These are phyloP conservation scores for Ganaspis sp. DNA, from an alignment of 1,140 invertebrate species.

Conservation along the genomic window DNA sequence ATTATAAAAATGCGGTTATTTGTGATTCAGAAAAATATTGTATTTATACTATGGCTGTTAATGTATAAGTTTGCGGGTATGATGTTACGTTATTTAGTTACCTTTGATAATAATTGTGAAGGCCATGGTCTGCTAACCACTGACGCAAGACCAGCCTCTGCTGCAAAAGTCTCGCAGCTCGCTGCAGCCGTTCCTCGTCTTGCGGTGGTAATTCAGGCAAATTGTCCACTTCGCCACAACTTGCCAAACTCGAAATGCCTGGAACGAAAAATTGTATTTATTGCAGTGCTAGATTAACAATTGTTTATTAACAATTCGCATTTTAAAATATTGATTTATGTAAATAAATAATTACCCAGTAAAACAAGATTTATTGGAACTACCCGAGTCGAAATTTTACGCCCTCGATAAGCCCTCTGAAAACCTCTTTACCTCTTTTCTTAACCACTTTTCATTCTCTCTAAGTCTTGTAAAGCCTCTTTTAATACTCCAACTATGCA, in stretches of 20 bases:
- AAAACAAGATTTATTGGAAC: too few species aligned
- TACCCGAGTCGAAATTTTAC: too few species aligned
- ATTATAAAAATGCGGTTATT: conserved; percentile 1
- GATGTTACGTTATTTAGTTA: conserved; percentile 62
- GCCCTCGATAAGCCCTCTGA: too few species aligned
- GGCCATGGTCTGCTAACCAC: conserved; percentile 85
- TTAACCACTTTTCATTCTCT: too few species aligned
- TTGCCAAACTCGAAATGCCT: conserved; percentile 89
- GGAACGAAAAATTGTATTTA: conserved; percentile 63
- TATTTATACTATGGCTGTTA: neutral
- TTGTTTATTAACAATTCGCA: too few species aligned
- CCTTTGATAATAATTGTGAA: conserved; percentile 87
- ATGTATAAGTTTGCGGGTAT: neutral
- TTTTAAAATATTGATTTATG: too few species aligned
- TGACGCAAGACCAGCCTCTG: conserved; percentile 87
- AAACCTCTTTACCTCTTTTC: too few species aligned
- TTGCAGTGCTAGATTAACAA: neutral
- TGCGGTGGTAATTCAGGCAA: conserved; percentile 86
- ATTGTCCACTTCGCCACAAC: conserved; percentile 82
- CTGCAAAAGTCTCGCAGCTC: conserved; percentile 85
- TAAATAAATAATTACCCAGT: too few species aligned
- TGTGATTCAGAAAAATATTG: neutral
- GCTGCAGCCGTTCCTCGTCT: conserved; percentile 86
- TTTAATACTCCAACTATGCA: too few species aligned
- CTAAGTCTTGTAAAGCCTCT: too few species aligned